These are phyloP conservation scores for Penaeus indicus DNA, from an alignment of 1,140 invertebrate genomes.

Conservation along the genomic window DNA sequence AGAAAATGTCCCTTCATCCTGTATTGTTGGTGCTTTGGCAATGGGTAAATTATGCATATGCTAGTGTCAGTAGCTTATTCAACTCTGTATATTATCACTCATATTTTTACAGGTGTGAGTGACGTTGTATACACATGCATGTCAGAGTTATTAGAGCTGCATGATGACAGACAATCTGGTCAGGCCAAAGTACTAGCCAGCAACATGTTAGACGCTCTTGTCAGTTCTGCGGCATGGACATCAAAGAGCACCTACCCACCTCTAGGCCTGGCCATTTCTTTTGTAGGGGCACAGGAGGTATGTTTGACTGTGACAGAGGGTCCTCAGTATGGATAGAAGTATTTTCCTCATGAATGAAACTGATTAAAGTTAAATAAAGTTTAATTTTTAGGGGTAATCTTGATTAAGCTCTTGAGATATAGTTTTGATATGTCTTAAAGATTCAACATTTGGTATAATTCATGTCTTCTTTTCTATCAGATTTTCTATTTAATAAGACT, in stretches of 20 bases:
- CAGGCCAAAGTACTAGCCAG: neutral
- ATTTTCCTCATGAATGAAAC: too few species aligned
- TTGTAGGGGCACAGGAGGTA: neutral
- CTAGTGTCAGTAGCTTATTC: neutral
- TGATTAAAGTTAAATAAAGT: too few species aligned
- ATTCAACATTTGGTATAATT: too few species aligned
- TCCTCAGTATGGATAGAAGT: too few species aligned
- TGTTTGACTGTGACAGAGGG: neutral
- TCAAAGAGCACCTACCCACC: conserved; percentile 20
- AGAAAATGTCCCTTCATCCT: too few species aligned
- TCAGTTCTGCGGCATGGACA: neutral
- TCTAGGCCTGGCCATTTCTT: neutral
- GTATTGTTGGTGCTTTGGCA: too few species aligned
- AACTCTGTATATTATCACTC: neutral
- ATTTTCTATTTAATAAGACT: too few species aligned
- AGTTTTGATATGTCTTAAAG: too few species aligned
- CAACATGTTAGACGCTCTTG: neutral
- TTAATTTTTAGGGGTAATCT: too few species aligned
- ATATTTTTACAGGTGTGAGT: neutral
- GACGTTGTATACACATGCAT: neutral
- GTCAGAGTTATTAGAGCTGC: neutral
- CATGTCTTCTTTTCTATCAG: too few species aligned
- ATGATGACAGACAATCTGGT: neutral
- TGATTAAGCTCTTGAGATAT: too few species aligned
- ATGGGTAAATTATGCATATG: neutral